These are phyloP conservation scores for Lasioglossum calceatum DNA, from an alignment of 2,888 invertebrate genomes.

Conservation along the genomic window DNA sequence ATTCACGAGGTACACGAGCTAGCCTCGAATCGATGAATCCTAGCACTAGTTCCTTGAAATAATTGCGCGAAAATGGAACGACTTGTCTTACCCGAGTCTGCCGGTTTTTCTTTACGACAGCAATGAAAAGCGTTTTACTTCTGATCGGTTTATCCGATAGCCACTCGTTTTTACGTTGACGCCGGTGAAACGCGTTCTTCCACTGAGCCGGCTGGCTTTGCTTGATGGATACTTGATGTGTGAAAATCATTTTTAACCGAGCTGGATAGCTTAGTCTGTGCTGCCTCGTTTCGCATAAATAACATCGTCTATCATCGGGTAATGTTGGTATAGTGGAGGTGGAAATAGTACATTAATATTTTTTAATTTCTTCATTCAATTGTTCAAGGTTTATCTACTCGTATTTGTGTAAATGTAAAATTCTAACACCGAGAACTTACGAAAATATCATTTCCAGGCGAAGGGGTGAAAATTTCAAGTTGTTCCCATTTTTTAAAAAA, in stretches of 20 bases:
- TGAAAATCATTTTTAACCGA: background rate
- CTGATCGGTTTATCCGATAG: background rate
- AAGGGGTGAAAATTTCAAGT: too few relatives aligned
- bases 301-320: too few relatives aligned
- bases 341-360: too few relatives aligned
- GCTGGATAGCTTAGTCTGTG: background rate
- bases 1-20: constrained; percentile 57
- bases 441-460: too few relatives aligned
- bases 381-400: too few relatives aligned
- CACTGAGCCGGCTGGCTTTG: background rate
- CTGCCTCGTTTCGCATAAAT: too few relatives aligned
- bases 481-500: too few relatives aligned
- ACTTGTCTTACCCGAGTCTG: background rate
- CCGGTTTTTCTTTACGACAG: background rate
- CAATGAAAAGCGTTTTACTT: background rate
- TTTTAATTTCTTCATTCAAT: too few relatives aligned
- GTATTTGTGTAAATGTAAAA: too few relatives aligned
- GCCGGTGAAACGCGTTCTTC: background rate
- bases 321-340: too few relatives aligned
- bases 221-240: background rate
- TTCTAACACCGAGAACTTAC: too few relatives aligned
- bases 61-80: constrained; percentile 17
- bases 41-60: constrained; percentile 48
- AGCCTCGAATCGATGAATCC: constrained; percentile 51
- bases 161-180: background rate